Evolutionary conservation across 2,797 vertebrate species (phyloP).

Genomic region (Esox masquinongy): DNA sequence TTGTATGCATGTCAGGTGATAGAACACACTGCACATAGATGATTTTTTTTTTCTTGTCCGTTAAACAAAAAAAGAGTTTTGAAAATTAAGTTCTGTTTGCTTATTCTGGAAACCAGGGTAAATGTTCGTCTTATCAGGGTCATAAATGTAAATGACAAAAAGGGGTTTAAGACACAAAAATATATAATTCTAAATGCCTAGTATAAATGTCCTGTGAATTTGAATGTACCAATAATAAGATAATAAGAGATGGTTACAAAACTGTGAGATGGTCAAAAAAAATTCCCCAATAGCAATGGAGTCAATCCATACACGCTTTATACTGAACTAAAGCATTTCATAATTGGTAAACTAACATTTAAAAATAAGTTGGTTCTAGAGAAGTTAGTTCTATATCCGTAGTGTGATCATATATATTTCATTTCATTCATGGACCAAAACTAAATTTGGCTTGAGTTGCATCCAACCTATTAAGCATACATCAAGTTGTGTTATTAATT

Average conservation of each 20-base stretch:
- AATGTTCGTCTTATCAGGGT: constrained; percentile 65
- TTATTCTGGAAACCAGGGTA: constrained; percentile 35
- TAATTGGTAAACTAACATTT: constrained; percentile 55
- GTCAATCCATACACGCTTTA: constrained; percentile 34
- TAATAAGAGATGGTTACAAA: constrained; percentile 17
- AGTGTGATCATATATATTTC: constrained; percentile 15
- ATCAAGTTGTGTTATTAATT: constrained; percentile 49
- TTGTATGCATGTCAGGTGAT: neutral
- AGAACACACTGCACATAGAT: neutral
- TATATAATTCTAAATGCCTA: constrained; percentile 72
- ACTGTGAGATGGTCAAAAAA: constrained; percentile 59
- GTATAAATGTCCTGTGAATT: constrained; percentile 67
- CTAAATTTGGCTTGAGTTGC: constrained; percentile 25
- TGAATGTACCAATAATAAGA: constrained; percentile 58
- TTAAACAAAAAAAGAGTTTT: constrained; percentile 24
- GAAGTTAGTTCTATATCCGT: constrained; percentile 5
- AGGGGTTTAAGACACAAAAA: constrained; percentile 52
- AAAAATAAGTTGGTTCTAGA: constrained; percentile 25
- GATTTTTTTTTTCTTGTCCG: constrained; percentile 15
- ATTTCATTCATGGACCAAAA: constrained; percentile 32
- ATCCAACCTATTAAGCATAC: constrained; percentile 42
- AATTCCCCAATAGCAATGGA: constrained; percentile 62
- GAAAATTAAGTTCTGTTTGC: constrained; percentile 11
- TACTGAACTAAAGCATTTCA: constrained; percentile 27
- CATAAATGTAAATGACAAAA: constrained; percentile 62